Evolutionary conservation across 2,888 invertebrate species (phyloP).

Genomic region (Lycaena phlaeas): DNA sequence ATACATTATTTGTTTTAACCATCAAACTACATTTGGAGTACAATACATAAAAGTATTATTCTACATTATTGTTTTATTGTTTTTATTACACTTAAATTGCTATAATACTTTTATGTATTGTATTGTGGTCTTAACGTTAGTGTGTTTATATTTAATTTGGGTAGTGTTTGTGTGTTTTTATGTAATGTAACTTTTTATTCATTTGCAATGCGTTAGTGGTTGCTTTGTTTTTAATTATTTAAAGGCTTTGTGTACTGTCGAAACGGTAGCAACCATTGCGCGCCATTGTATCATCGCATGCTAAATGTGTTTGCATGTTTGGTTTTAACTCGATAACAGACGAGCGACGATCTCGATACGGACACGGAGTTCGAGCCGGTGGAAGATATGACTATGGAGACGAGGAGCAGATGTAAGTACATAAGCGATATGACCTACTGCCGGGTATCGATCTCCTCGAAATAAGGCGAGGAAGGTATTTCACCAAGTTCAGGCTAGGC

Average conservation of each 20-base stretch:
- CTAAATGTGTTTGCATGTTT: slow-evolving; percentile 14
- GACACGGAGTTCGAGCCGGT: slow-evolving; percentile 80
- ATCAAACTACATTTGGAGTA: too few species aligned
- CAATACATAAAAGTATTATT: too few species aligned
- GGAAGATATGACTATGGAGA: slow-evolving; percentile 79
- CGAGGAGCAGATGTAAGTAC: slow-evolving; percentile 76
- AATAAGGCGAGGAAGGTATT: too few species aligned
- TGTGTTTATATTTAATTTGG: not conserved
- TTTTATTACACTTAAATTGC: too few species aligned
- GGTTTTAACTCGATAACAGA: slow-evolving; percentile 43
- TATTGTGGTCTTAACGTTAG: not conserved
- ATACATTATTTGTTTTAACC: too few species aligned
- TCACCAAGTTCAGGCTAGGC: too few species aligned
- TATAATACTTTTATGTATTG: not conserved
- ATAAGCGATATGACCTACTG: too few species aligned
- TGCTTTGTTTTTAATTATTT: not conserved
- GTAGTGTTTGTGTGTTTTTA: slow-evolving; percentile 4
- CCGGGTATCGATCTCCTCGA: too few species aligned
- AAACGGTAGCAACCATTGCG: slow-evolving; percentile 7
- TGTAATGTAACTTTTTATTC: not conserved
- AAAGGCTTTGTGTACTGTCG: not conserved
- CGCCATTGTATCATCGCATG: slow-evolving; percentile 14
- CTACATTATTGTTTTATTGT: too few species aligned
- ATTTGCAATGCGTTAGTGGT: not conserved
- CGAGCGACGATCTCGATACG: slow-evolving; percentile 78